These are phyloP conservation scores for Saccostrea echinata DNA, from an alignment of 1,140 invertebrate genomes.

Conservation along the genomic window DNA sequence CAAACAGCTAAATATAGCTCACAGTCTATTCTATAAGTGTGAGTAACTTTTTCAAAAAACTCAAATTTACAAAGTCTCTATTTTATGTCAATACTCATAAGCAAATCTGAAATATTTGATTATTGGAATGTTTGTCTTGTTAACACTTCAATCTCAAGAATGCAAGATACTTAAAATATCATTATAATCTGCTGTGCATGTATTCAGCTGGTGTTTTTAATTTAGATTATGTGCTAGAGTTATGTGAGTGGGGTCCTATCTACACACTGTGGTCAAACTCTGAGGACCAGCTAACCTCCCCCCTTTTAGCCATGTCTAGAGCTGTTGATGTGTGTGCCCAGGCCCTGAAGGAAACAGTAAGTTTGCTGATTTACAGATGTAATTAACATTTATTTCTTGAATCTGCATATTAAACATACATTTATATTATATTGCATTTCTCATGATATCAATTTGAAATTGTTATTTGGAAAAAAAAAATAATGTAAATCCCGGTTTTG, in stretches of 20 bases:
- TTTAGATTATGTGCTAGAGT: slow-evolving; percentile 73
- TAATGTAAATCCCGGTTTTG: neutral
- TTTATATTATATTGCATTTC: neutral
- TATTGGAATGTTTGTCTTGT: neutral
- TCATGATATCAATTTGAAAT: neutral
- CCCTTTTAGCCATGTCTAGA: slow-evolving; percentile 76
- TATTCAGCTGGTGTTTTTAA: neutral
- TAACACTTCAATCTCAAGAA: too few relatives aligned
- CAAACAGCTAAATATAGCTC: too few relatives aligned
- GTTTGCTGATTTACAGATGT: slow-evolving; percentile 46
- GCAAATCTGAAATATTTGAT: neutral
- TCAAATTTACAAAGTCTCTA: too few relatives aligned
- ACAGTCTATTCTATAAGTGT: too few relatives aligned
- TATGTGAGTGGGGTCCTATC: slow-evolving; percentile 78
- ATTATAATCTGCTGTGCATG: too few relatives aligned
- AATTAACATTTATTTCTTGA: too few relatives aligned
- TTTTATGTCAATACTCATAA: neutral
- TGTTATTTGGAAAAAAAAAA: neutral
- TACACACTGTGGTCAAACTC: slow-evolving; percentile 79
- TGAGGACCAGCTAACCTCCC: slow-evolving; percentile 74
- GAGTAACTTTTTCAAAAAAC: too few relatives aligned
- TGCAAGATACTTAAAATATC: too few relatives aligned
- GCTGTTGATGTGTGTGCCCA: slow-evolving; percentile 73
- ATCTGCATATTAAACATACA: neutral
- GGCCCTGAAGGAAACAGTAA: slow-evolving; percentile 75